phyloP scores from a whole-genome alignment of 2,113 vertebrate genomes.

The Diglossa brunneiventris region DNA sequence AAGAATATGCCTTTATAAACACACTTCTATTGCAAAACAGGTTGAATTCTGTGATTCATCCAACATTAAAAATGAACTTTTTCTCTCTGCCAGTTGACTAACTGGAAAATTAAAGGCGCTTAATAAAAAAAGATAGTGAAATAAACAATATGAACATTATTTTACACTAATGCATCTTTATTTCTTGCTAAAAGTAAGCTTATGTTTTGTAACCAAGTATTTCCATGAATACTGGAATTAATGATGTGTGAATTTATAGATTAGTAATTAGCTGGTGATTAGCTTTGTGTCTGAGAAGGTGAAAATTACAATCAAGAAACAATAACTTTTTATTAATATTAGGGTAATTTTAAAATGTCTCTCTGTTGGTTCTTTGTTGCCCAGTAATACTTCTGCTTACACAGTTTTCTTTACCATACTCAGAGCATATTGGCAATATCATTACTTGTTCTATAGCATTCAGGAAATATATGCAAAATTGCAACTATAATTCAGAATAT shows the following conservation, averaged over 20 bases:
- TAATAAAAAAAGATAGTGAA: neutral
- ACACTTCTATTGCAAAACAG: neutral
- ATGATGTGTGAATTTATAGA: neutral
- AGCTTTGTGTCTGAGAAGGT: neutral
- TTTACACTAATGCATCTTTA: neutral
- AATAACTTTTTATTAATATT: neutral
- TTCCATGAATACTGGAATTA: neutral
- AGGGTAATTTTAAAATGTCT: neutral
- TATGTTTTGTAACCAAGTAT: neutral
- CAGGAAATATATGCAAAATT: neutral
- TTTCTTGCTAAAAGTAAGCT: neutral
- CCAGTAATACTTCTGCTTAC: neutral
- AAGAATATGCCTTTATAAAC: neutral
- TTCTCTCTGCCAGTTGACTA: neutral
- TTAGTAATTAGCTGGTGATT: neutral
- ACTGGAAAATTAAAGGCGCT: neutral
- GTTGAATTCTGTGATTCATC: neutral
- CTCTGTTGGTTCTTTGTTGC: neutral
- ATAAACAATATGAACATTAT: neutral
- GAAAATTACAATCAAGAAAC: neutral
- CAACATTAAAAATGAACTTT: neutral
- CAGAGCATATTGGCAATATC: neutral
- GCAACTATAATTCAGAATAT: neutral
- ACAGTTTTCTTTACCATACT: neutral
- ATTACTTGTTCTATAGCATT: neutral